phyloP scores from a whole-genome alignment of 1,140 invertebrate genomes.

The Pseudomyrmex gracilis region DNA sequence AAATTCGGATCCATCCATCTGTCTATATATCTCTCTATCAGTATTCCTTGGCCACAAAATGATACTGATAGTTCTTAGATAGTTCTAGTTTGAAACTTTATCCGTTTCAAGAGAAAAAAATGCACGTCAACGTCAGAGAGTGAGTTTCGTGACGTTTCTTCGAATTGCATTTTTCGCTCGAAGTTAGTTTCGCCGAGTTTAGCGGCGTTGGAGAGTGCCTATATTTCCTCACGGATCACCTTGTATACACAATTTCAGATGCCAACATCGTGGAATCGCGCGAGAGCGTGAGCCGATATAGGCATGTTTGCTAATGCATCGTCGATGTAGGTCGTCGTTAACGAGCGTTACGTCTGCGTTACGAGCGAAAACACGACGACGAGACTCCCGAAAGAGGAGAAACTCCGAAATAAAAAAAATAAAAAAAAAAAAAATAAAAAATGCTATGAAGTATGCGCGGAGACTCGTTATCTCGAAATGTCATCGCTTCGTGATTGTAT shows the following conservation, averaged over 20 bases:
- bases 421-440: neutral
- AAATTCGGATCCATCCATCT: too few relatives aligned
- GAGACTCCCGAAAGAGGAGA: neutral
- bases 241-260: neutral
- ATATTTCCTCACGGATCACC: neutral
- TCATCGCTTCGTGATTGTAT: conserved; percentile 5
- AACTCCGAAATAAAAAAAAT: too few relatives aligned
- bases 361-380: neutral
- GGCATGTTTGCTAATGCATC: conserved; percentile 14
- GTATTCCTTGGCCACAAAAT: too few relatives aligned
- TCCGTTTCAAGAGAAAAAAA: too few relatives aligned
- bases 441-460: neutral
- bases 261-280: conserved; percentile 8
- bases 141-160: neutral
- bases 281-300: neutral
- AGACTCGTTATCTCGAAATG: conserved; percentile 21
- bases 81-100: too few relatives aligned
- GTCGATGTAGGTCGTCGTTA: conserved; percentile 32
- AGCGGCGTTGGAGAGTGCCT: neutral
- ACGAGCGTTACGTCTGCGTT: conserved; percentile 27
- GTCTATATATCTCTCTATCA: too few relatives aligned
- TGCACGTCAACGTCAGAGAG: neutral
- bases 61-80: too few relatives aligned
- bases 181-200: conserved; percentile 2
- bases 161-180: neutral